phyloP scores from a whole-genome alignment of 2,888 invertebrate species.

The Anodontia alba region DNA sequence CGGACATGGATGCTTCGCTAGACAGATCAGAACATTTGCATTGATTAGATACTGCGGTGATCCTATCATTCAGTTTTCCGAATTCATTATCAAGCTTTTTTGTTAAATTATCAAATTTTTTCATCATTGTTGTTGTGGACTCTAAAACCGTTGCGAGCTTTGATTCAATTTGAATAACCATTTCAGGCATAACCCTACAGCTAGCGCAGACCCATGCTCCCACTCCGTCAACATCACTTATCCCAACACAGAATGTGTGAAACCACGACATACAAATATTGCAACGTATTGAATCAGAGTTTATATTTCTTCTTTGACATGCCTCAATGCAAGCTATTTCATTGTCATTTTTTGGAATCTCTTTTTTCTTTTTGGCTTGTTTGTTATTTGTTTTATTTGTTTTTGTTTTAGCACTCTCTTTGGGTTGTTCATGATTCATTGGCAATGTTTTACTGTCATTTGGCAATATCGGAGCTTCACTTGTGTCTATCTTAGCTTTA shows the following conservation, averaged over 20 bases:
- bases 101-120: not conserved
- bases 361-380: not conserved
- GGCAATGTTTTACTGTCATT: too few relatives aligned
- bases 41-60: not conserved
- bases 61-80: not conserved
- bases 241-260: not conserved
- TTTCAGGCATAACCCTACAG: not conserved
- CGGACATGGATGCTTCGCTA: not conserved
- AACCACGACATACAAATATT: not conserved
- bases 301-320: not conserved
- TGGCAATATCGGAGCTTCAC: too few relatives aligned
- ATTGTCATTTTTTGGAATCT: not conserved
- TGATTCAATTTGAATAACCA: not conserved
- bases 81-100: not conserved
- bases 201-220: not conserved
- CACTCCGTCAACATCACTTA: not conserved
- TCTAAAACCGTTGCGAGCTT: not conserved
- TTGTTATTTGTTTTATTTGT: not conserved
- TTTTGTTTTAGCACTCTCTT: not conserved
- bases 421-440: too few relatives aligned
- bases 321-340: not conserved
- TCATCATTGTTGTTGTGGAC: not conserved
- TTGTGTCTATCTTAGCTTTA: not conserved
- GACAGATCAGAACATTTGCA: not conserved
- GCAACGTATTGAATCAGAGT: not conserved